These are phyloP conservation scores for Drosophila helvetica DNA, from an alignment of 2,888 invertebrate genomes.

Conservation along the genomic window DNA sequence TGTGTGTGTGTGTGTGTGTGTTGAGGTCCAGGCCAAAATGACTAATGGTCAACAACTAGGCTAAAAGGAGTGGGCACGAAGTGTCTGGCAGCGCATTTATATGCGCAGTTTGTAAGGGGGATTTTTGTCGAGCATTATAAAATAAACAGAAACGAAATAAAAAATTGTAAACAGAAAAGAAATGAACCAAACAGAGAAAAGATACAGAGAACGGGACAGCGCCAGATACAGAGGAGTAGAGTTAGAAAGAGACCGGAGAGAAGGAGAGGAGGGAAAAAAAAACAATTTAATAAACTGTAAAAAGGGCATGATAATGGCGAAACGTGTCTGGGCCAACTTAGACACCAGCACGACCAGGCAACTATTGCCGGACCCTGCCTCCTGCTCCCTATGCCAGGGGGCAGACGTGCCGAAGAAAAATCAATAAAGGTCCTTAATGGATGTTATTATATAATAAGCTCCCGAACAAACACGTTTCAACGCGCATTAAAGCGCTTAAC, in stretches of 20 bases:
- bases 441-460: constrained; percentile 79
- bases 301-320: constrained; percentile 72
- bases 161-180: constrained; percentile 32
- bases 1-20: constrained; percentile 1
- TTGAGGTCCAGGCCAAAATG: constrained; percentile 29
- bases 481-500: constrained; percentile 64
- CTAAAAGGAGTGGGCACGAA: constrained; percentile 9
- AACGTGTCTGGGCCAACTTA: constrained; percentile 60
- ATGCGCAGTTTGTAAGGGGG: constrained; percentile 73
- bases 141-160: constrained; percentile 53
- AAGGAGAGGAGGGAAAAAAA: constrained; percentile 35
- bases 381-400: constrained; percentile 8
- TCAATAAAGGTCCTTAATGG: constrained; percentile 78
- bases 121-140: constrained; percentile 55
- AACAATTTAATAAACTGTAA: constrained; percentile 80
- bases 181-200: constrained; percentile 12
- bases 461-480: constrained; percentile 66
- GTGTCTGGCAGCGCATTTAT: constrained; percentile 64
- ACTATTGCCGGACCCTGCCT: constrained; percentile 10
- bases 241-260: constrained; percentile 8
- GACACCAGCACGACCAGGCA: constrained; percentile 10
- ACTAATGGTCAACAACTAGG: constrained; percentile 45
- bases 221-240: neutral
- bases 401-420: constrained; percentile 71
- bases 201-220: constrained; percentile 25